These are phyloP conservation scores for Dicycla oo DNA, from an alignment of 2,888 invertebrate species.

Conservation along the genomic window DNA sequence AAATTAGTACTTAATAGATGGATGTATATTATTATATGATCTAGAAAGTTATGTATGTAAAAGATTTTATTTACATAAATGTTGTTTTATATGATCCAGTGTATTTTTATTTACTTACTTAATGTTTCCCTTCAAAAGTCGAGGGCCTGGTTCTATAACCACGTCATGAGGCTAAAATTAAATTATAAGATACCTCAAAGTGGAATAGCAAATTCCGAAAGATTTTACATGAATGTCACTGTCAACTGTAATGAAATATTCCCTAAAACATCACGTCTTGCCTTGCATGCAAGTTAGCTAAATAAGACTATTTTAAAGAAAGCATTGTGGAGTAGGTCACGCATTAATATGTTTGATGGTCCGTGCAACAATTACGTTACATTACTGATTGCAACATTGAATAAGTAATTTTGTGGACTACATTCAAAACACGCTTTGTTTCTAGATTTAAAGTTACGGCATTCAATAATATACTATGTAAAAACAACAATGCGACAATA, in stretches of 20 bases:
- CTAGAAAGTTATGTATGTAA: slow-evolving; percentile 34
- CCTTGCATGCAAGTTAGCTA: neutral
- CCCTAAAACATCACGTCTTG: neutral
- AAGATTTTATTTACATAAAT: slow-evolving; percentile 49
- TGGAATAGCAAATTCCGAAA: neutral
- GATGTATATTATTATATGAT: slow-evolving; percentile 20
- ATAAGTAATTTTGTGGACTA: slow-evolving; percentile 22
- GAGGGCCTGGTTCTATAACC: neutral
- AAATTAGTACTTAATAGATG: slow-evolving; percentile 56
- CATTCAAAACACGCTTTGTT: slow-evolving; percentile 23
- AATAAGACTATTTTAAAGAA: slow-evolving; percentile 20
- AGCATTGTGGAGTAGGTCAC: slow-evolving; percentile 11
- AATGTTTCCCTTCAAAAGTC: neutral
- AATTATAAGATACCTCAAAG: neutral
- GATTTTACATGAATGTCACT: too few relatives aligned
- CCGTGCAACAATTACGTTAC: slow-evolving; percentile 34
- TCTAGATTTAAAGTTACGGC: slow-evolving; percentile 1
- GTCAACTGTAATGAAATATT: too few relatives aligned
- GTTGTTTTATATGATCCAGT: slow-evolving; percentile 16
- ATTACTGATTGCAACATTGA: slow-evolving; percentile 40
- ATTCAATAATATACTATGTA: neutral
- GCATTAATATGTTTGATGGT: slow-evolving; percentile 18
- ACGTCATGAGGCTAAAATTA: neutral
- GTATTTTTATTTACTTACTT: slow-evolving; percentile 27
- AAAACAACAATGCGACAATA: neutral